These are phyloP conservation scores for Calephelis nemesis DNA, from an alignment of 1,140 invertebrate species.

Conservation along the genomic window DNA sequence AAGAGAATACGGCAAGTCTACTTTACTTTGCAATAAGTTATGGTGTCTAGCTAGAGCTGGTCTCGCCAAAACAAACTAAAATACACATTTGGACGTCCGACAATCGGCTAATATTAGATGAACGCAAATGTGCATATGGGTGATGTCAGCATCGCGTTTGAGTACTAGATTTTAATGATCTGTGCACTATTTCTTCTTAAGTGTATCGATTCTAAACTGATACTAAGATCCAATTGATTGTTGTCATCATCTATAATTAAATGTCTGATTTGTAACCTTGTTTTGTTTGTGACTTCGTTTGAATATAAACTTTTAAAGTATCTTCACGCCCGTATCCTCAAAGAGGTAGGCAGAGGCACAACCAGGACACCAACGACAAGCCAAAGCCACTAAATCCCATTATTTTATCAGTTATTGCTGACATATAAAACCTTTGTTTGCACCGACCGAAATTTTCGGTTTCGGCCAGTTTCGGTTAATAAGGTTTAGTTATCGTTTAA, in stretches of 20 bases:
- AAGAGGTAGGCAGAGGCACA: no score
- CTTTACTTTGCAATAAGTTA: not conserved
- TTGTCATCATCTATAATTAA: not conserved
- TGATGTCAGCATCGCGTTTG: slow-evolving; percentile 41
- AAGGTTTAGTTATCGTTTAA: no score
- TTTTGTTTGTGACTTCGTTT: no score
- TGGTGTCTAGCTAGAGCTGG: slow-evolving; percentile 29
- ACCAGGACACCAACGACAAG: no score
- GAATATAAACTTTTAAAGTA: no score
- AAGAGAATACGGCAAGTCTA: slow-evolving; percentile 2
- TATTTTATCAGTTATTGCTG: no score
- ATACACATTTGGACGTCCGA: slow-evolving; percentile 44
- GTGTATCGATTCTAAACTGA: slow-evolving; percentile 2
- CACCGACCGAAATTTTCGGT: no score
- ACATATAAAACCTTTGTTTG: no score
- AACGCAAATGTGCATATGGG: slow-evolving; percentile 33
- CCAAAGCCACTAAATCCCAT: no score
- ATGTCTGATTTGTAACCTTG: no score
- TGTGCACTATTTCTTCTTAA: slow-evolving; percentile 2
- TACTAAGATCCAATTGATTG: not conserved
- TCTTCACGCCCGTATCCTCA: no score
- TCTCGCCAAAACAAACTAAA: slow-evolving; percentile 45
- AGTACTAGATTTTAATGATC: slow-evolving; percentile 12
- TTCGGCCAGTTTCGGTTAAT: no score
- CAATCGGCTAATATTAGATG: slow-evolving; percentile 52